Evolutionary conservation across 2,113 vertebrate species (phyloP), one percentile per base, ranked within the genome.

Genomic region (Sorex araneus): DNA sequence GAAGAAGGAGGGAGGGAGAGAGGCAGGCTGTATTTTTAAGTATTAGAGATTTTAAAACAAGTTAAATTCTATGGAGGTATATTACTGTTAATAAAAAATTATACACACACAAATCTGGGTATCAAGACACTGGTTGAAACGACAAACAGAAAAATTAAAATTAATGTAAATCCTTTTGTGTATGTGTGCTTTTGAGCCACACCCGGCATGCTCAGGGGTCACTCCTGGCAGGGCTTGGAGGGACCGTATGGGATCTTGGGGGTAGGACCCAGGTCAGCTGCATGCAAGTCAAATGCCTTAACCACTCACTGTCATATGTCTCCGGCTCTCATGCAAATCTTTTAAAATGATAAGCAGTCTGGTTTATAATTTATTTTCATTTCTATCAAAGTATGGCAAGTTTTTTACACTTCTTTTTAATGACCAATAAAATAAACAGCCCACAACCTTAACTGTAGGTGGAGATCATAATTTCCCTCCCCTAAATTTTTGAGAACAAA

Each of bases 71-170:
- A 40, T 4, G 7, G 28, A 87, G 32, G 5, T 50, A 85, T 27
- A 27, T 64, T 71, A 66, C 6, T 76, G n/a, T 47, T 92, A 90
- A 73, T 60, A 75, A 76, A 54, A 75, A 80, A 73, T 43, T 84
- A 67, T 15, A 57, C 13, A 73, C 0, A 12, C 5, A 18, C 40
- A 40, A 40, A 60, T 60, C 5, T 60, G 57, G 80, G 21, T 83
- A 16, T 57, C 16, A n/a, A 74, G 32, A 54, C 19, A 32, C 0
- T 40, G 36, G 45, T 1, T 75, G 18, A 90, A 89, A 69, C 64
- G 8, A 47, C 8, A 90, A 8, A 43, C 3, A 84, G 75, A 63
- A 85, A 47, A 81, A 89, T 19, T 6, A 8, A 88, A 69, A 60
- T 69, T 90, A 28, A 30, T 94, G 47, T 50, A 6, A 50, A 50